Conservation (phyloP, 2,797 vertebrate species). For the Semaprochilodus insignis region DNA sequence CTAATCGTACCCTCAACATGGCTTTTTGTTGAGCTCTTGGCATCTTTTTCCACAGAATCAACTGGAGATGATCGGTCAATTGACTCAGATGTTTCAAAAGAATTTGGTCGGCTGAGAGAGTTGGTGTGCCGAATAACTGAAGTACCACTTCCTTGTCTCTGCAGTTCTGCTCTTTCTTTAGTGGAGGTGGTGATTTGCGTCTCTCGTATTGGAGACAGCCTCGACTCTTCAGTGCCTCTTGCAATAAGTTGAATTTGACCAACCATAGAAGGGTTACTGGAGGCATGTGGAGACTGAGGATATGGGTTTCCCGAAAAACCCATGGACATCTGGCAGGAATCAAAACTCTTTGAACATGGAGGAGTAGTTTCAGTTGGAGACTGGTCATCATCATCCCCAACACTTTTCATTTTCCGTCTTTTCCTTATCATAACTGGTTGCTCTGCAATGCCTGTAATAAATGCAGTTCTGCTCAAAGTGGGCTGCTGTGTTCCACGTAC, state of each 20-base stretch:
- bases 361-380: conserved; percentile 85
- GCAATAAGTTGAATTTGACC: conserved; percentile 85
- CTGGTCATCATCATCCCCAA: conserved; percentile 95
- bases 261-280: conserved; percentile 78
- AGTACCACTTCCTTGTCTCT: conserved; percentile 92
- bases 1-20: conserved; percentile 72
- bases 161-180: conserved; percentile 85
- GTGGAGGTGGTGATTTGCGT: conserved; percentile 75
- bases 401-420: conserved; percentile 97
- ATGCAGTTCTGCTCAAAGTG: conserved; percentile 78
- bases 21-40: conserved; percentile 70
- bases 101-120: conserved; percentile 91
- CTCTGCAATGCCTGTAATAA: conserved; percentile 82
- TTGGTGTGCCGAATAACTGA: conserved; percentile 99
- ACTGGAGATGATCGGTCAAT: conserved; percentile 84
- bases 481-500: conserved; percentile 79
- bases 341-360: conserved; percentile 81
- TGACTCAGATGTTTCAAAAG: conserved; percentile 90
- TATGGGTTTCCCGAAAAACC: conserved; percentile 68
- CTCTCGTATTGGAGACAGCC: conserved; percentile 80
- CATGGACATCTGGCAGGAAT: conserved; percentile 75
- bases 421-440: conserved; percentile 93
- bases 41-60: conserved; percentile 82
- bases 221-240: conserved; percentile 81
- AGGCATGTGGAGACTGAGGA: conserved; percentile 75